Base-by-base conservation (phyloP, 2,113 vertebrate species). In the Hiodon tergisus region DNA sequence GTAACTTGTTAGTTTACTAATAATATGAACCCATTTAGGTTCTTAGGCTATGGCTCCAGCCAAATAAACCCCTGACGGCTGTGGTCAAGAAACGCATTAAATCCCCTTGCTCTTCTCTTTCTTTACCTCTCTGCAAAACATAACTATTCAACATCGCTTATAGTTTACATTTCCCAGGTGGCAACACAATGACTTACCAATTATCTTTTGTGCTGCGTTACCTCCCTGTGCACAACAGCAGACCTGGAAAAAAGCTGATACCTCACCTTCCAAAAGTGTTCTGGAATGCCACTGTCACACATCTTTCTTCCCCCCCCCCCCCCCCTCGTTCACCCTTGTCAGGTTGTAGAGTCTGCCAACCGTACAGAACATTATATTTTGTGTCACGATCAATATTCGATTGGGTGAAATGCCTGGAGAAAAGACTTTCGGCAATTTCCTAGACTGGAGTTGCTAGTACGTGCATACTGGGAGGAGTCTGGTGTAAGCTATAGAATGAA, bases 81-180 rank as follows among this genome's bases (percentile, higher is more conserved):
- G 51, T 57, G 63, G 62, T 74, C 73, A 74, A 74, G 67, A 66
- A 67, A 48, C 65, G 16, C 31, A 53, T 50, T 57, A 6, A 74
- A 58, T 46, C 17, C 72, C 63, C 63, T 48, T 6, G 6, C 62
- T 10, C 52, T 11, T n/a, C 10, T 4, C 13, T 7, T 53, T 17
- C 53, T 52, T 67, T 67, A 67, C 17, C 54, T 14, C 73, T 67
- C 62, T 31, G 63, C 73, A 31, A 74, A 67, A 74, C 67, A 58
- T 50, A 67, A 57, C 46, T 16, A 17, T 46, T 50, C 51, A 2
- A 48, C 65, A 52, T 52, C 60, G 53, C 52, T 16, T 54, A 6
- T 31, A 55, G 63, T n/a, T 13, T 9, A 50, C 7, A 50, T 65
- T 67, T 48, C 53, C 73, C 54, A 59, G 8, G 47, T 47, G 10